Evolutionary conservation across 1,140 invertebrate species (phyloP).

Genomic region (Saccostrea glomerata): DNA sequence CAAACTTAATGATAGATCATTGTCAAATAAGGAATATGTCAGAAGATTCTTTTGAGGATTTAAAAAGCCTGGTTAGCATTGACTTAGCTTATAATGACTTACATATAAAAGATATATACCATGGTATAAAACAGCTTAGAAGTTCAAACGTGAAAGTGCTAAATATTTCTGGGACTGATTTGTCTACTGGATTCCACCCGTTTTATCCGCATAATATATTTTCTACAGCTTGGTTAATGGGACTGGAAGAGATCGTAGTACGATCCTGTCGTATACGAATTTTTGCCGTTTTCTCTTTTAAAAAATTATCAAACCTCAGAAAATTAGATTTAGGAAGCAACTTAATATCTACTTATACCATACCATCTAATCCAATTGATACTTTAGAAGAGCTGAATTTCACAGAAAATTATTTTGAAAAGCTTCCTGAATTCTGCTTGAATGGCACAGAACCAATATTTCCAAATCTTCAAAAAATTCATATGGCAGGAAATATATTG

Average conservation of each 20-base stretch:
- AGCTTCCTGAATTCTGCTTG: neutral
- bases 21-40: conserved; percentile 32
- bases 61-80: neutral
- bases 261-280: neutral
- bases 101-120: neutral
- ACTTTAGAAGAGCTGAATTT: neutral
- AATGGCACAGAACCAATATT: neutral
- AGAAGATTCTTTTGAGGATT: neutral
- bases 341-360: neutral
- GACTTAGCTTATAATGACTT: conserved; percentile 34
- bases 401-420: neutral
- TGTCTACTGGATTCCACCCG: neutral
- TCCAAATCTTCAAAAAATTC: neutral
- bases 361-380: neutral
- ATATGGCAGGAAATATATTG: neutral
- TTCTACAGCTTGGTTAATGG: neutral
- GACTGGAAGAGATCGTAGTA: neutral
- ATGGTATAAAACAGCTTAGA: neutral
- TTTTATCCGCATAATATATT: neutral
- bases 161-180: conserved; percentile 1
- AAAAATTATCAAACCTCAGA: neutral
- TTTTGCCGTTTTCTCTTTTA: neutral
- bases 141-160: neutral
- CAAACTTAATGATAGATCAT: neutral
- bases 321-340: conserved; percentile 17